Evolutionary conservation across 64 coral and sea anemone genomes (phyloP).

Genomic region (Pachyseris speciosa): DNA sequence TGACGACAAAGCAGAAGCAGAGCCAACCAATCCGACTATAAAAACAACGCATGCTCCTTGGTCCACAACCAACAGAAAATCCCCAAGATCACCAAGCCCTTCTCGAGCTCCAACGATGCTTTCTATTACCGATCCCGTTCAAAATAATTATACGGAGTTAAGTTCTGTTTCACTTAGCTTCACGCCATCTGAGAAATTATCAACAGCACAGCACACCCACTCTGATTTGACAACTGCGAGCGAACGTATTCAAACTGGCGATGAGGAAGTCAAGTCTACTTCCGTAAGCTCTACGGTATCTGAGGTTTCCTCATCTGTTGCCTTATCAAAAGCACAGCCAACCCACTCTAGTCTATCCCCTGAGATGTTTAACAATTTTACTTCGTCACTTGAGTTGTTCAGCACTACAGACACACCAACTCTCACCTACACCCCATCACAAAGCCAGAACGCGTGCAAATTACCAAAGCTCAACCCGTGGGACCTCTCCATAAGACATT

Average conservation of each 20-base stretch:
- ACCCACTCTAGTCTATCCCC: background rate
- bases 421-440: background rate
- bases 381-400: background rate
- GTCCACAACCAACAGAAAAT: background rate
- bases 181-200: background rate
- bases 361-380: background rate
- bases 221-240: background rate
- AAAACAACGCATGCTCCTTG: background rate
- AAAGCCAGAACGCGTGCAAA: conserved; percentile 57
- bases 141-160: too few species aligned
- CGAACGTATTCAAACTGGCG: background rate
- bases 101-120: background rate
- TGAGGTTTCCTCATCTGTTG: too few species aligned
- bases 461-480: conserved; percentile 82
- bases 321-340: background rate
- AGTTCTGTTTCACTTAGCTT: background rate
- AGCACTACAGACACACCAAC: background rate
- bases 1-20: background rate
- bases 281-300: background rate
- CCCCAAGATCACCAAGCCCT: background rate
- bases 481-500: conserved; percentile 74
- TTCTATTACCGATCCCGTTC: too few species aligned
- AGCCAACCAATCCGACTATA: background rate
- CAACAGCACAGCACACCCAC: background rate
- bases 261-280: background rate